Evolutionary conservation across 2,888 invertebrate genomes (phyloP).

Genomic region (Dione juno): DNA sequence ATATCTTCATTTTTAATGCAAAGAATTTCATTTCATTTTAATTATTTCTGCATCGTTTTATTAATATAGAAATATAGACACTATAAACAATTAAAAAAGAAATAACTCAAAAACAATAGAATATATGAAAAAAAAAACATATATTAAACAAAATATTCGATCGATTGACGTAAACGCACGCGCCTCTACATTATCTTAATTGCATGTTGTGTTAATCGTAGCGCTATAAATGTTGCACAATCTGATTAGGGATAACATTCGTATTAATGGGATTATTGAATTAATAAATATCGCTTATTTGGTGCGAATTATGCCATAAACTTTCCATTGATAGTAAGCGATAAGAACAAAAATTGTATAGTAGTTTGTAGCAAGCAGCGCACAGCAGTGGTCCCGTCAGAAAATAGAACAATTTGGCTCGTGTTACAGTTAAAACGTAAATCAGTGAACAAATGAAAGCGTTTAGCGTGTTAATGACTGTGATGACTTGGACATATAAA

Average conservation of each 20-base stretch:
- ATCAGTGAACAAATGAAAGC: slow-evolving; percentile 60
- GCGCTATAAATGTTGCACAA: slow-evolving; percentile 32
- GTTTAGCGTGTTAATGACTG: slow-evolving; percentile 51
- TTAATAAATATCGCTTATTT: slow-evolving; percentile 21
- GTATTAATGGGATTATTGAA: slow-evolving; percentile 25
- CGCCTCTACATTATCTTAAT: slow-evolving; percentile 40
- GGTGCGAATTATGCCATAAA: slow-evolving; percentile 11
- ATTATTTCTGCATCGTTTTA: not conserved
- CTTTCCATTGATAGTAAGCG: slow-evolving; percentile 7
- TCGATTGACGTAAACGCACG: slow-evolving; percentile 38
- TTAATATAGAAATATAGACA: not conserved
- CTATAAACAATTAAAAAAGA: not conserved
- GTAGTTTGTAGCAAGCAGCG: not conserved
- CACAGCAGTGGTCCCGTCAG: slow-evolving; percentile 16
- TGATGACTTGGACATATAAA: slow-evolving; percentile 48
- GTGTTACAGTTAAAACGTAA: slow-evolving; percentile 31
- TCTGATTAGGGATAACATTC: slow-evolving; percentile 34
- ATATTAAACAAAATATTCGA: slow-evolving; percentile 15
- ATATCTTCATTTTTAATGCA: slow-evolving; percentile 10
- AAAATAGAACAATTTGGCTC: slow-evolving; percentile 19
- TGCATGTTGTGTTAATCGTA: slow-evolving; percentile 37
- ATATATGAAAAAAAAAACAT: not conserved
- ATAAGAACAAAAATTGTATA: slow-evolving; percentile 1
- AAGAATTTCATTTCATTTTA: slow-evolving; percentile 15
- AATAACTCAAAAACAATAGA: not conserved